Percentiles rank a stretch among this genome's conserved stretches.
Conservation (phyloP, 1,140 invertebrate genomes). For the Zaprionus ornatus region DNA sequence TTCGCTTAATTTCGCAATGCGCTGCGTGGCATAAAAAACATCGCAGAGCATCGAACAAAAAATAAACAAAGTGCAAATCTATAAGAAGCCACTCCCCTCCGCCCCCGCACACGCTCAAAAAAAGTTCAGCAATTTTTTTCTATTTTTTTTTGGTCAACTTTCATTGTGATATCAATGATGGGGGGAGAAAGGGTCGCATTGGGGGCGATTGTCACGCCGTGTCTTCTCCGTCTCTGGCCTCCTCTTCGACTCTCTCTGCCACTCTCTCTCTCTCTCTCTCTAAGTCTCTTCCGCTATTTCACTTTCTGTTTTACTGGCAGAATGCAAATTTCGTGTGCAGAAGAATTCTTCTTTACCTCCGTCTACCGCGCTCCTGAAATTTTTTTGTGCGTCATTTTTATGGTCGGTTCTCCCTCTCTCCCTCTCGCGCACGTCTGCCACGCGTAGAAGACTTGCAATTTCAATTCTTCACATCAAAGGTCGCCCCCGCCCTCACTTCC, state of each 20-base stretch:
- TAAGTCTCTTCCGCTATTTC: background rate
- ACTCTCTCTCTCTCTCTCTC: background rate
- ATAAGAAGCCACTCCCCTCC: background rate
- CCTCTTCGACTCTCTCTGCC: background rate
- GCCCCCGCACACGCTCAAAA: background rate
- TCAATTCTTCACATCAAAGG: background rate
- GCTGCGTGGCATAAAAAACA: slow-evolving; percentile 21
- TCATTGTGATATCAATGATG: slow-evolving; percentile 30
- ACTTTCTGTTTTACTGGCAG: slow-evolving; percentile 7
- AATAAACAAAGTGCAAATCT: slow-evolving; percentile 24
- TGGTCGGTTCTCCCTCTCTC: background rate
- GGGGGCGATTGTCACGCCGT: background rate
- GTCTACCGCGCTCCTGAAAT: background rate
- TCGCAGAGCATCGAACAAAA: background rate
- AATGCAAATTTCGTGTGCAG: slow-evolving; percentile 20
- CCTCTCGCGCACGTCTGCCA: background rate
- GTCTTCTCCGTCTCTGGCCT: background rate
- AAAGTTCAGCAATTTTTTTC: background rate
- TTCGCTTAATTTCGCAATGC: background rate
- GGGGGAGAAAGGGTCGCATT: background rate
- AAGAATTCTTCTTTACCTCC: background rate
- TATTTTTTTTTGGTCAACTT: slow-evolving; percentile 25
- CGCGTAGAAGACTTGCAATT: slow-evolving; percentile 2
- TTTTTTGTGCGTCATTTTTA: background rate
- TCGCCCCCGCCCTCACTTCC: background rate